Conservation (phyloP, 2,113 vertebrate genomes). For the Aegotheles bennettii region DNA sequence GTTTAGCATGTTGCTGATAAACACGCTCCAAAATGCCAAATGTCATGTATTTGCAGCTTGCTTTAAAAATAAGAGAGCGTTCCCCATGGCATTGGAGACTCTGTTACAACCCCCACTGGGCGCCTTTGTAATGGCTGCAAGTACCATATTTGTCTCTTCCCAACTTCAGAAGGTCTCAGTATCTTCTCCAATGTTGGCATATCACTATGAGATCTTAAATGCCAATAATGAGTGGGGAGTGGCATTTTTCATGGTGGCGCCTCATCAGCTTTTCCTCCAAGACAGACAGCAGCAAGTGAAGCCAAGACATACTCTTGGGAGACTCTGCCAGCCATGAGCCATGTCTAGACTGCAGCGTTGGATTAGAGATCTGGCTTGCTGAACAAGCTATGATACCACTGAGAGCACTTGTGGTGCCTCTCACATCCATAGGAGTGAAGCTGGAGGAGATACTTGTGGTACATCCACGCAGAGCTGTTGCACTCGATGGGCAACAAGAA, state of each 20-base stretch:
- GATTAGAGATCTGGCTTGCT: not conserved
- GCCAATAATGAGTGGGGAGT: not conserved
- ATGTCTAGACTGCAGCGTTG: not conserved
- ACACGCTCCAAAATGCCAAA: not conserved
- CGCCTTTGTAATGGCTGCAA: not conserved
- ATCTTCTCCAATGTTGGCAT: not conserved
- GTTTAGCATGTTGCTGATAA: not conserved
- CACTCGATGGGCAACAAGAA: accelerated
- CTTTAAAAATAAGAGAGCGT: not conserved
- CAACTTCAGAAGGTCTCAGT: not conserved
- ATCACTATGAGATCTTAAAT: not conserved
- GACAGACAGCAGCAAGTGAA: not conserved
- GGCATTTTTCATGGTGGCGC: not conserved
- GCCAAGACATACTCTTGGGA: not conserved
- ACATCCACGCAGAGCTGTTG: not conserved
- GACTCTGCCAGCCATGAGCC: not conserved
- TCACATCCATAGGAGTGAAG: accelerated
- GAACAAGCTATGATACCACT: not conserved
- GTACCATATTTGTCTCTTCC: not conserved
- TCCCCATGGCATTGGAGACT: not conserved
- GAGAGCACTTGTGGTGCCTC: not conserved
- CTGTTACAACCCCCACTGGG: not conserved
- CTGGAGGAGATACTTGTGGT: accelerated
- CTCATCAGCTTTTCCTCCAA: not conserved
- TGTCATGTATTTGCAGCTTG: not conserved